Percentiles rank a stretch among this genome's conserved stretches.
These are phyloP conservation scores for Cololabis saira DNA, from an alignment of 2,113 vertebrate genomes.

Conservation along the genomic window DNA sequence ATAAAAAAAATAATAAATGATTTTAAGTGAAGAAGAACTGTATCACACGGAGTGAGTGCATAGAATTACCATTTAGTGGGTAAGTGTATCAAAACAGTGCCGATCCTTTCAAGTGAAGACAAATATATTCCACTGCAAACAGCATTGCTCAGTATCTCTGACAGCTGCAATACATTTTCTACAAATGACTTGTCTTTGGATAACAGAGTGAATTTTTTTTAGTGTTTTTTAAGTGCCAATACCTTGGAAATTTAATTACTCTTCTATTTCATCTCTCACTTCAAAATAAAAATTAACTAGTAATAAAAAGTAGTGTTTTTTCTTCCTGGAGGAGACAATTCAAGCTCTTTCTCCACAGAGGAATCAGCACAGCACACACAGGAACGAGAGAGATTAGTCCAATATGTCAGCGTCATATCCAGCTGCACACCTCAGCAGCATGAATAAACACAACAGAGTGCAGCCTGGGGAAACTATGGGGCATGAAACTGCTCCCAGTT, in stretches of 20 bases:
- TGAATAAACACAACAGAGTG: conserved; percentile 31
- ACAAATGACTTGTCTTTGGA: background rate
- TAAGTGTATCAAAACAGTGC: too few species aligned
- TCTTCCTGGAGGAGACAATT: conserved; percentile 9
- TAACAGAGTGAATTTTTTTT: background rate
- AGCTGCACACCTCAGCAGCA: conserved; percentile 30
- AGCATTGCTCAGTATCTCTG: too few species aligned
- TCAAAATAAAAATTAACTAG: background rate
- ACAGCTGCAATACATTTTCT: background rate
- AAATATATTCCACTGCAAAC: too few species aligned
- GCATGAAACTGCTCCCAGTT: conserved; percentile 23
- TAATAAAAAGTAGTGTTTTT: background rate
- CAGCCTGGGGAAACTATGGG: conserved; percentile 35
- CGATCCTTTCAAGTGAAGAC: background rate
- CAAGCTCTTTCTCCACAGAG: background rate
- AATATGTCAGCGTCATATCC: conserved; percentile 23
- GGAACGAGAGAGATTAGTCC: conserved; percentile 30
- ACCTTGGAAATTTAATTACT: too few species aligned
- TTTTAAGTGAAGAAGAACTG: too few species aligned
- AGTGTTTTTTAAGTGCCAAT: too few species aligned
- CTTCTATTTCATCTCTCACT: background rate
- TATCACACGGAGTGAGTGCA: too few species aligned
- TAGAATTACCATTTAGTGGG: too few species aligned
- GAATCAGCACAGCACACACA: conserved; percentile 23
- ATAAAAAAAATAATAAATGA: too few species aligned